Evolutionary conservation across 1,140 invertebrate genomes (phyloP).

Genomic region (Apis florea): DNA sequence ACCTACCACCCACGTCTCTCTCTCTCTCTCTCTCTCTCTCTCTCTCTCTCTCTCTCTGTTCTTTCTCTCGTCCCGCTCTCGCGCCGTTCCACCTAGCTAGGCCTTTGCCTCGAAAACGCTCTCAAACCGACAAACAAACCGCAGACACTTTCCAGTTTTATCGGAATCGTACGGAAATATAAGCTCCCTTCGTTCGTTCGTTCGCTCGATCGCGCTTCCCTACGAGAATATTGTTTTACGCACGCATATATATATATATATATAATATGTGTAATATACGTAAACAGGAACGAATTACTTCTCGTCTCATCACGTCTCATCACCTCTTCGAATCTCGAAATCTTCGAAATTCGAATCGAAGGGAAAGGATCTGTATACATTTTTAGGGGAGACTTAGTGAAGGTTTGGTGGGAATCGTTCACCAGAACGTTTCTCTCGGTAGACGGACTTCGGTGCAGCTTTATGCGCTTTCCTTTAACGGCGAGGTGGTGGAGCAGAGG

Average conservation of each 20-base stretch:
- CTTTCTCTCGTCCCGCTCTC: conserved; percentile 30
- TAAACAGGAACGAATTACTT: conserved; percentile 17
- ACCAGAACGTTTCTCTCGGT: conserved; percentile 47
- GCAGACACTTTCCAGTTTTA: conserved; percentile 69
- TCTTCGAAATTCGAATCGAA: conserved; percentile 26
- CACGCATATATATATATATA: not conserved
- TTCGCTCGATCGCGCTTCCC: conserved; percentile 52
- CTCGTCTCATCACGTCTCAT: not conserved
- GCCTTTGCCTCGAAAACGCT: conserved; percentile 64
- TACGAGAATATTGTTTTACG: conserved; percentile 55
- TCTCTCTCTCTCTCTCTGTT: conserved; percentile 43
- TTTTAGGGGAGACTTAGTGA: not conserved
- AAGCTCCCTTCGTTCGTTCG: conserved; percentile 66
- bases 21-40: conserved; percentile 45
- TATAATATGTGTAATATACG: not conserved
- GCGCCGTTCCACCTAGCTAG: conserved; percentile 24
- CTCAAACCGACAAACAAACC: conserved; percentile 68
- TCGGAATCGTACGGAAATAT: conserved; percentile 58
- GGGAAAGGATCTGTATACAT: not conserved
- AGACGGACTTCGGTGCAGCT: conserved; percentile 70
- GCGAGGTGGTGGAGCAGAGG: conserved; percentile 58
- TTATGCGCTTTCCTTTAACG: conserved; percentile 78
- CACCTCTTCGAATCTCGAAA: not conserved
- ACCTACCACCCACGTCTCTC: no score
- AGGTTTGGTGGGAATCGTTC: conserved; percentile 25